These are phyloP conservation scores for Rhabdomys dilectus DNA, from an alignment of 2,113 vertebrate genomes.

Conservation along the genomic window DNA sequence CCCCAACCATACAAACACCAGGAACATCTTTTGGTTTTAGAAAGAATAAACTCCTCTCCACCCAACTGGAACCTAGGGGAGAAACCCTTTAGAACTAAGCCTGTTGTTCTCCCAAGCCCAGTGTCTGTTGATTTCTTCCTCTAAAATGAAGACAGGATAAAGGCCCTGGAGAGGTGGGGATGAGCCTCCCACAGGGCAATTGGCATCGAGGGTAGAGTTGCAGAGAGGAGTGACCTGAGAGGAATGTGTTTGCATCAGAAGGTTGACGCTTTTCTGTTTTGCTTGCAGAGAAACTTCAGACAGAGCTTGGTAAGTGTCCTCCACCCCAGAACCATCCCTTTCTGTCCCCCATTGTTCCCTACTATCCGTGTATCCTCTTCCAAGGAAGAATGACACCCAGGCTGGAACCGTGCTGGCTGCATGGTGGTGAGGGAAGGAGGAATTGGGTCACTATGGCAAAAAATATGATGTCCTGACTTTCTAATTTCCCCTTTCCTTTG, in stretches of 20 bases:
- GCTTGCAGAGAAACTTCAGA: conserved; percentile 74
- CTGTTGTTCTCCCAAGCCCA: not conserved
- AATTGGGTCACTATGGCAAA: not conserved
- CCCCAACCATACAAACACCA: no score
- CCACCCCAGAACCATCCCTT: not conserved
- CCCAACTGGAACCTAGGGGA: not conserved
- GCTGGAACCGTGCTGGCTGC: not conserved
- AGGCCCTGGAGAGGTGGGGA: not conserved
- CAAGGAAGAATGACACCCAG: not conserved
- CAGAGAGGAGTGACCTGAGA: not conserved
- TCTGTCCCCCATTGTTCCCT: not conserved
- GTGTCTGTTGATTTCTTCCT: not conserved
- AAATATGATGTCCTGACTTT: not conserved
- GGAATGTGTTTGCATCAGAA: not conserved
- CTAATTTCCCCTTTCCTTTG: conserved; percentile 51
- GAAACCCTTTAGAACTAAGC: not conserved
- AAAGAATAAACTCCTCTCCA: not conserved
- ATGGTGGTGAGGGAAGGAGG: not conserved
- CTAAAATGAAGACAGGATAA: not conserved
- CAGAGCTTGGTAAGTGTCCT: conserved; percentile 74
- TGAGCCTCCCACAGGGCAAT: no score
- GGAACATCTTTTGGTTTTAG: not conserved
- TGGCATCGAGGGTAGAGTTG: not conserved
- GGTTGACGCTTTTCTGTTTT: conserved; percentile 41
- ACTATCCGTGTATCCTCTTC: not conserved